These are phyloP conservation scores for Danio jaintianensis DNA, from an alignment of 2,797 vertebrate species.

Conservation along the genomic window DNA sequence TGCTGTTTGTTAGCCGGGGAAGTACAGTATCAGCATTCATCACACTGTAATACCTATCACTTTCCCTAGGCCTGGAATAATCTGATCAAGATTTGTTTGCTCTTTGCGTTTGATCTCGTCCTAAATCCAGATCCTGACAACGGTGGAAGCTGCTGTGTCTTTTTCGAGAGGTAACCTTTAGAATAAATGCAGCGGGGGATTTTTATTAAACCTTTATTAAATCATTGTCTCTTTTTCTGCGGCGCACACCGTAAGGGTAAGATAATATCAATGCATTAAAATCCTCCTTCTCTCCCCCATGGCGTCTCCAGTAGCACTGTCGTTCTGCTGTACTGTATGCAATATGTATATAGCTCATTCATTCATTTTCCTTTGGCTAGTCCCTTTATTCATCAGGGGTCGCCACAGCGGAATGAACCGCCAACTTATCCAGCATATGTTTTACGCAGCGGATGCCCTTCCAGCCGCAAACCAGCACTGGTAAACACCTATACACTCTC, in stretches of 20 bases:
- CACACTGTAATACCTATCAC: slow-evolving; percentile 53
- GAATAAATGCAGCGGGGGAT: slow-evolving; percentile 19
- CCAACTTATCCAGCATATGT: no score
- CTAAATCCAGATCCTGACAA: slow-evolving; percentile 51
- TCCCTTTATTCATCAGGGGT: no score
- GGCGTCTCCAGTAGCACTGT: not conserved
- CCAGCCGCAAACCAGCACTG: no score
- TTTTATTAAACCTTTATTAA: slow-evolving; percentile 28
- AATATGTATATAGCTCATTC: not conserved
- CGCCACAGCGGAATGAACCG: no score
- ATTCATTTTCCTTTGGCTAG: no score
- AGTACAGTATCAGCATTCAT: slow-evolving; percentile 61
- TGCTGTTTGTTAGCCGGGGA: slow-evolving; percentile 62
- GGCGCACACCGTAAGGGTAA: not conserved
- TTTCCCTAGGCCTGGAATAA: slow-evolving; percentile 44
- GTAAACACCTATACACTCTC: no score
- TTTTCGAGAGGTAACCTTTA: slow-evolving; percentile 39
- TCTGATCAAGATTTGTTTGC: slow-evolving; percentile 55
- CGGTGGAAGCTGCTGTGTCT: slow-evolving; percentile 30
- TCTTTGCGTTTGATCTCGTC: slow-evolving; percentile 54
- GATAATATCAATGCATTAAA: not conserved
- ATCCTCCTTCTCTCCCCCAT: not conserved
- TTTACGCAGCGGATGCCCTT: no score
- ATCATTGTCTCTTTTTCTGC: slow-evolving; percentile 29
- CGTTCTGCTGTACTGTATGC: not conserved